A percentile compares a stretch with the other conserved stretches of the same genome.
Conservation (phyloP, 2,797 vertebrate species). For the Lacerta agilis region DNA sequence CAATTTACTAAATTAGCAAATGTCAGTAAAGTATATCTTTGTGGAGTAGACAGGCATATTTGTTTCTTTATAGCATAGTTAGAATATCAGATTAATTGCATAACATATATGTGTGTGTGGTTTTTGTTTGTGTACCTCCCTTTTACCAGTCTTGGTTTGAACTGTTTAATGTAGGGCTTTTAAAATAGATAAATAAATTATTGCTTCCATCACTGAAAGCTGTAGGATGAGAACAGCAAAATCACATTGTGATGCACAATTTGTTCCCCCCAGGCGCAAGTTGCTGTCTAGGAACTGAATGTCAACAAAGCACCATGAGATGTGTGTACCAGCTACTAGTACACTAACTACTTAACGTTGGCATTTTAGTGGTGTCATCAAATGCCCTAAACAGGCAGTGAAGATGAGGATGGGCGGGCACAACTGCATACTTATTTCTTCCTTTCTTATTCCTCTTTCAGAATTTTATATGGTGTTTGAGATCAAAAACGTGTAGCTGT, state of each 20-base stretch:
- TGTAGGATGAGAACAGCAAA: neutral
- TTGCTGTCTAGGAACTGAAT: neutral
- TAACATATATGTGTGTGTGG: neutral
- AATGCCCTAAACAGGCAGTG: neutral
- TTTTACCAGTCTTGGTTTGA: neutral
- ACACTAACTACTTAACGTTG: conserved; percentile 7
- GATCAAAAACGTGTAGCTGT: neutral
- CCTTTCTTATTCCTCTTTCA: neutral
- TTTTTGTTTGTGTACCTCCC: neutral
- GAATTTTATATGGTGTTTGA: neutral
- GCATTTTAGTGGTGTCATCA: neutral
- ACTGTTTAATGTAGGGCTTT: neutral
- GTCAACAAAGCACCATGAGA: neutral
- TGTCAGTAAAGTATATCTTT: neutral
- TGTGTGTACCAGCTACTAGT: neutral
- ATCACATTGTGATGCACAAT: neutral
- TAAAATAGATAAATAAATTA: neutral
- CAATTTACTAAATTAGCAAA: neutral
- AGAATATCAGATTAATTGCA: neutral
- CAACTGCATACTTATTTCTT: neutral
- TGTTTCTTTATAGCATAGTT: neutral
- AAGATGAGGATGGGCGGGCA: neutral
- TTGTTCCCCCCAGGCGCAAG: neutral
- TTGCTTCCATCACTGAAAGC: neutral
- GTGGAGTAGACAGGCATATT: neutral